A percentile compares a stretch with the other conserved stretches of the same genome.
Conservation (phyloP, 2,113 vertebrate species). For the Leucopsar rothschildi region DNA sequence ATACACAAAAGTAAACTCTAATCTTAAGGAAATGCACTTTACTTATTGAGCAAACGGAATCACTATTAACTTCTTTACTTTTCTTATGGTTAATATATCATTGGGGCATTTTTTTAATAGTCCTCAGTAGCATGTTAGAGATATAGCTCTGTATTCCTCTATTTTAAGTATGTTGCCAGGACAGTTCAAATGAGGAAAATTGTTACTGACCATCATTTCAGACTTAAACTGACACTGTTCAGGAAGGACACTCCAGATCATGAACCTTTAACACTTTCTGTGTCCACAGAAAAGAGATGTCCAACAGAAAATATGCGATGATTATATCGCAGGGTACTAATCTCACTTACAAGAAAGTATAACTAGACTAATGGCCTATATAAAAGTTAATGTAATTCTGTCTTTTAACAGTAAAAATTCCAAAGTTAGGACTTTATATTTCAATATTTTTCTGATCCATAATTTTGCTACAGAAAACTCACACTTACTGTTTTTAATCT, state of each 20-base stretch:
- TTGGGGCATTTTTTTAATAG: background rate
- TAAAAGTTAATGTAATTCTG: background rate
- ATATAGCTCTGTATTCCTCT: background rate
- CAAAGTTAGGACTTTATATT: background rate
- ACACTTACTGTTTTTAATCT: background rate
- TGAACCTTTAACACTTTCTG: background rate
- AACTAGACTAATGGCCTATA: fast-evolving
- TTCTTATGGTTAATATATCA: background rate
- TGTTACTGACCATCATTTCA: background rate
- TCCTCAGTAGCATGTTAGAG: background rate
- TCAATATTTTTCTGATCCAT: background rate
- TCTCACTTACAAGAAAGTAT: background rate
- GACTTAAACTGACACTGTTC: background rate
- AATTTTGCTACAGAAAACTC: background rate
- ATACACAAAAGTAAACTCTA: background rate
- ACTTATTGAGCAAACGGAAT: background rate
- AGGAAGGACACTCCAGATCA: background rate
- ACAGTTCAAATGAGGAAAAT: background rate
- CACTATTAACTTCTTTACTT: background rate
- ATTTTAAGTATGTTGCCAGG: background rate
- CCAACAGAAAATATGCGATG: background rate
- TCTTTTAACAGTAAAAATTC: background rate
- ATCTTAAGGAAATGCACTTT: background rate
- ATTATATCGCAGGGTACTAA: background rate
- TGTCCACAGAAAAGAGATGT: background rate